phyloP scores from a whole-genome alignment of 2,113 vertebrate genomes.

The Ranitomeya variabilis region DNA sequence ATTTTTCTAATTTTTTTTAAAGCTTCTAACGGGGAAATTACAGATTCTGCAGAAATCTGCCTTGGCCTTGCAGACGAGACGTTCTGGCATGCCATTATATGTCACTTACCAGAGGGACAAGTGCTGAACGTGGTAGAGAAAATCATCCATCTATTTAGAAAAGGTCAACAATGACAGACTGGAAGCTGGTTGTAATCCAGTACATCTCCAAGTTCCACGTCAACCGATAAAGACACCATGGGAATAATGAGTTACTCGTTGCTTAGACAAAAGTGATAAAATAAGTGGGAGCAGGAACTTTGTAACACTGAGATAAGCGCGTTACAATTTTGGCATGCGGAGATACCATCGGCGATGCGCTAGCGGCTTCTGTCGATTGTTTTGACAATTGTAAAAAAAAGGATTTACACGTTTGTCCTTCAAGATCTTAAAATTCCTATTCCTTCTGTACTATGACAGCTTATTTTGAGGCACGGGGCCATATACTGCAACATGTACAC shows the following conservation, averaged over 20 bases:
- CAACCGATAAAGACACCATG: conserved; percentile 3
- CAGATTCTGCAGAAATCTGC: background rate
- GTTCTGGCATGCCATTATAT: conserved; percentile 8
- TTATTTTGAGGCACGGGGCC: too few species aligned
- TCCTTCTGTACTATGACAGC: too few species aligned
- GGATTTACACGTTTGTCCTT: background rate
- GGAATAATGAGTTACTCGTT: conserved; percentile 7
- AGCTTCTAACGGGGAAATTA: background rate
- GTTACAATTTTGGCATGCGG: background rate
- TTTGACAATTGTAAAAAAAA: background rate
- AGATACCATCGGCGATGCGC: background rate
- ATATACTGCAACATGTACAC: too few species aligned
- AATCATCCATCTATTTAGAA: conserved; percentile 37
- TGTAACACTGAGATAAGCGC: background rate
- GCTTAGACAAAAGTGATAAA: background rate
- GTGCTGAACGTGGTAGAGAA: conserved; percentile 27
- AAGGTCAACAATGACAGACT: conserved; percentile 32
- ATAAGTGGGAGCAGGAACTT: conserved; percentile 5
- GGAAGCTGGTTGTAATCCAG: conserved; percentile 34
- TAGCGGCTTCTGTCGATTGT: background rate
- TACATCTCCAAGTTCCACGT: conserved; percentile 12
- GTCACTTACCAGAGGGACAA: conserved; percentile 44
- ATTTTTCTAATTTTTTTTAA: background rate
- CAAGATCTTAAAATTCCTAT: background rate
- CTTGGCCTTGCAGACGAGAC: background rate